Evolutionary conservation across 2,797 vertebrate species (phyloP).

Genomic region (Acipenser ruthenus): DNA sequence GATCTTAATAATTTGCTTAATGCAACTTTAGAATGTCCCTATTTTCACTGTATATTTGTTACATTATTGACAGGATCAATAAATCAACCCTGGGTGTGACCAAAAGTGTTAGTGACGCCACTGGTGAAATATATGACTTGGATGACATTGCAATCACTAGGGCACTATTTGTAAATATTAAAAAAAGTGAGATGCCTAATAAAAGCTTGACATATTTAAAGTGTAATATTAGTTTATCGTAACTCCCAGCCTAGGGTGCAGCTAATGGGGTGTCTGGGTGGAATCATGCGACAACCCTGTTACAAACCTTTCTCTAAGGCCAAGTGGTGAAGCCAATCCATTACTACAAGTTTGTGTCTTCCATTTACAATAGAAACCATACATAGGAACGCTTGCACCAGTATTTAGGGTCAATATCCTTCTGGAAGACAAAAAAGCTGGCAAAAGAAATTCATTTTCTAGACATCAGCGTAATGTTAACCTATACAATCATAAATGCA

Average conservation of each 20-base stretch:
- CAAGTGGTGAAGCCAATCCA: constrained; percentile 19
- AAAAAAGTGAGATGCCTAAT: constrained; percentile 17
- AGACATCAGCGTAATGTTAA: constrained; percentile 4
- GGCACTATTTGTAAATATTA: constrained; percentile 13
- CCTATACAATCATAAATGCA: too few species aligned
- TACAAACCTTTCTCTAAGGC: constrained; percentile 26
- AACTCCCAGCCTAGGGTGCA: constrained; percentile 8
- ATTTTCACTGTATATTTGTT: too few species aligned
- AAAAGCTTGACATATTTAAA: constrained; percentile 19
- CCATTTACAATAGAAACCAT: constrained; percentile 11
- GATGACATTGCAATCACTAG: background rate
- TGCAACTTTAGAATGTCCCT: too few species aligned
- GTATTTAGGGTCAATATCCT: constrained; percentile 16
- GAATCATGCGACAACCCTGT: constrained; percentile 22
- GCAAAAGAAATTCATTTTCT: constrained; percentile 20
- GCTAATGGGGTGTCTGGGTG: constrained; percentile 23
- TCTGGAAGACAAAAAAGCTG: constrained; percentile 27
- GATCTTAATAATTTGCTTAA: too few species aligned
- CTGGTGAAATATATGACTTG: too few species aligned
- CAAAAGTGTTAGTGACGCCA: too few species aligned
- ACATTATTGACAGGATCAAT: too few species aligned
- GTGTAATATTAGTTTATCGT: background rate
- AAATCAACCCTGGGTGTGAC: too few species aligned
- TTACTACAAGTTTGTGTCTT: constrained; percentile 16
- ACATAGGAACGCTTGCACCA: constrained; percentile 16